Percentiles rank a stretch among this genome's conserved stretches.
phyloP scores from a whole-genome alignment of 2,888 invertebrate species.

The Drosophila paracracens region DNA sequence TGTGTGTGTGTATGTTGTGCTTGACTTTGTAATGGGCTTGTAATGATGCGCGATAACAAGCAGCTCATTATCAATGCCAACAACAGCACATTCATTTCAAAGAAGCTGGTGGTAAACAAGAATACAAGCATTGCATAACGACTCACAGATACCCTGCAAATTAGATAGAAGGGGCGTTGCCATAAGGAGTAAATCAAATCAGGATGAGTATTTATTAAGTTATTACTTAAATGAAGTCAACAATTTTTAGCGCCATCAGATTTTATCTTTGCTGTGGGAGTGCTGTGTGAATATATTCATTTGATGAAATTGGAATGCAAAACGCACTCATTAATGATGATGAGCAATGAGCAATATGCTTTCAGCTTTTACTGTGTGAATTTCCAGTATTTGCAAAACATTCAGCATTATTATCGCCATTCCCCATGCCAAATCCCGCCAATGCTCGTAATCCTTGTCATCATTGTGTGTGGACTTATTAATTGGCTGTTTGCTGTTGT shows the following conservation, averaged over 20 bases:
- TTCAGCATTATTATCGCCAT: conserved; percentile 4
- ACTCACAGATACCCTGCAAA: conserved; percentile 4
- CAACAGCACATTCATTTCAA: neutral
- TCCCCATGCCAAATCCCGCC: conserved; percentile 14
- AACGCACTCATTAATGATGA: neutral
- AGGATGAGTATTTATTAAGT: neutral
- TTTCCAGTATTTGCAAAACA: conserved; percentile 3
- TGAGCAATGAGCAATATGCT: conserved; percentile 13
- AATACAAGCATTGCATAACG: neutral
- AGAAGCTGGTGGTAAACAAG: conserved; percentile 15
- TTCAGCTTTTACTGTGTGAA: conserved; percentile 9
- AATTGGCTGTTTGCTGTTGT: conserved; percentile 46
- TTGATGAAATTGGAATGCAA: neutral
- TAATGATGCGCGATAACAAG: conserved; percentile 55
- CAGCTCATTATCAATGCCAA: conserved; percentile 36
- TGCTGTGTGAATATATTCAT: neutral
- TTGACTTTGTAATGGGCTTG: conserved; percentile 48
- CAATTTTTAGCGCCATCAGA: neutral
- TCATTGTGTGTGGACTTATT: conserved; percentile 11
- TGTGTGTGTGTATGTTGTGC: conserved; percentile 15
- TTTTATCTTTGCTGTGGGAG: neutral
- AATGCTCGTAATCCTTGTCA: conserved; percentile 15
- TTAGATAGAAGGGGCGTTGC: neutral
- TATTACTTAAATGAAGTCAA: neutral
- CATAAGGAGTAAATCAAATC: neutral